These are phyloP conservation scores for Cettia cetti DNA, from an alignment of 2,113 vertebrate genomes.

Conservation along the genomic window DNA sequence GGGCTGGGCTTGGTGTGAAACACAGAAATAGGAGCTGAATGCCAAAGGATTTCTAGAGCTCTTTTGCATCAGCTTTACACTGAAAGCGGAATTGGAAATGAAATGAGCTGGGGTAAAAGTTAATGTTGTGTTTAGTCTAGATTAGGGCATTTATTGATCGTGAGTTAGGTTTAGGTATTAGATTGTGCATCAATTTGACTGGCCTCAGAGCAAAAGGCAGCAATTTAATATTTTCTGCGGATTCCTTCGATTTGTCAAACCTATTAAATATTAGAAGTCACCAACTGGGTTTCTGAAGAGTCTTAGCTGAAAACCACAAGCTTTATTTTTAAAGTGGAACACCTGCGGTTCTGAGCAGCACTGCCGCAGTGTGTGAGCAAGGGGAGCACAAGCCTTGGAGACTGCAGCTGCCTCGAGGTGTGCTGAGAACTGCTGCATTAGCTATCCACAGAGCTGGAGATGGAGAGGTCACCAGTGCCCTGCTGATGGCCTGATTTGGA, in stretches of 20 bases:
- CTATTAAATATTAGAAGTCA: slow-evolving; percentile 8
- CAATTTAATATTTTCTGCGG: slow-evolving; percentile 49
- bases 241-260: slow-evolving; percentile 32
- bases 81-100: not conserved
- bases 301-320: not conserved
- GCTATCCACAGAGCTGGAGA: not conserved
- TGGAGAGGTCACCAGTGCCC: not conserved
- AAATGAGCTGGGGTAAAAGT: not conserved
- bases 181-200: slow-evolving; percentile 6
- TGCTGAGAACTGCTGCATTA: not conserved
- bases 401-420: not conserved
- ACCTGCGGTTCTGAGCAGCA: not conserved
- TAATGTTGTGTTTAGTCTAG: not conserved
- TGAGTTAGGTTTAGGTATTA: slow-evolving; percentile 46
- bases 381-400: not conserved
- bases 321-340: not conserved
- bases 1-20: not conserved
- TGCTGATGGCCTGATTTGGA: not conserved
- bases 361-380: accelerated
- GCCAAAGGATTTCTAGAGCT: not conserved
- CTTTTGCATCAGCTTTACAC: not conserved
- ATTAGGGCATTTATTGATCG: slow-evolving; percentile 5
- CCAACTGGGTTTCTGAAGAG: not conserved
- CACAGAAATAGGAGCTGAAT: not conserved
- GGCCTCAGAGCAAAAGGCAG: slow-evolving; percentile 37